Evolutionary conservation across 2,113 vertebrate genomes (phyloP).

Genomic region (Aldabrachelys gigantea): DNA sequence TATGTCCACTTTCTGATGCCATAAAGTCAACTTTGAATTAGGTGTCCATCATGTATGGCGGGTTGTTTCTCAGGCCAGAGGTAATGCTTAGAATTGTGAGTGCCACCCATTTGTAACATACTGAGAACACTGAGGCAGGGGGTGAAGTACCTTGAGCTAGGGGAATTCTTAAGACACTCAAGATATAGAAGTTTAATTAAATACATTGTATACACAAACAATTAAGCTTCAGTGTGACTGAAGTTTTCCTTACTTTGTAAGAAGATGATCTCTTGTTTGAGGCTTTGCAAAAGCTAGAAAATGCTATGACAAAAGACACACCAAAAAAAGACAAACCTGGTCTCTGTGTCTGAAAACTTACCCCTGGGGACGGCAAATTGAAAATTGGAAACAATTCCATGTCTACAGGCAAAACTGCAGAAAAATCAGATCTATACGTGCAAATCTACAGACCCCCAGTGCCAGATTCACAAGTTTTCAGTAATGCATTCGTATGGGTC

Average conservation of each 20-base stretch:
- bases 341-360: not conserved
- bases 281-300: not conserved
- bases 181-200: not conserved
- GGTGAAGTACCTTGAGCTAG: not conserved
- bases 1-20: not conserved
- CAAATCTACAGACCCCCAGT: not conserved
- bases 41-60: not conserved
- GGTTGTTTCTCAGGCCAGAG: not conserved
- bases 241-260: not conserved
- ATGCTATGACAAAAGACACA: not conserved
- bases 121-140: not conserved
- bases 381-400: not conserved
- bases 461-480: not conserved
- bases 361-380: not conserved
- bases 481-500: not conserved
- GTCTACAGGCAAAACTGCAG: not conserved
- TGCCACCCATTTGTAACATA: not conserved
- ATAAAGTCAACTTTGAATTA: not conserved
- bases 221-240: not conserved
- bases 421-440: not conserved
- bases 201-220: not conserved
- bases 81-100: not conserved
- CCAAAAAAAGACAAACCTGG: not conserved
- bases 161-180: not conserved
- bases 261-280: not conserved